Conservation (phyloP, 2,888 invertebrate genomes). For the Cryptocephalus moraei region DNA sequence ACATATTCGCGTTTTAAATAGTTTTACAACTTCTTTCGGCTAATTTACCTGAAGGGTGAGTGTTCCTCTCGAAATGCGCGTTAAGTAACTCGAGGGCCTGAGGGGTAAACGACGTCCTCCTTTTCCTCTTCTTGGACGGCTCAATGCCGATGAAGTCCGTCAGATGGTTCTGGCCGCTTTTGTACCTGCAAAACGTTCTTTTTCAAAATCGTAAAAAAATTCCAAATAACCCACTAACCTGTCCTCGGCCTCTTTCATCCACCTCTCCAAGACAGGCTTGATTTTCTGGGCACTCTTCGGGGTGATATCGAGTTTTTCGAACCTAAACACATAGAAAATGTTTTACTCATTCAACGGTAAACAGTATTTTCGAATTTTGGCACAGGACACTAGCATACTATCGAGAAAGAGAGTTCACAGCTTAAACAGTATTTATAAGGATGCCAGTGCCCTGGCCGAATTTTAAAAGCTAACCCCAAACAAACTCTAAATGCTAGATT, state of each 20-base stretch:
- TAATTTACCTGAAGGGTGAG: conserved; percentile 87
- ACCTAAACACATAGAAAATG: conserved; percentile 48
- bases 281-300: conserved; percentile 99
- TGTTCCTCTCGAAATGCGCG: conserved; percentile 92
- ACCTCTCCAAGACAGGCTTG: conserved; percentile 94
- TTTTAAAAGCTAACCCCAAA: no score
- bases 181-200: conserved; percentile 57
- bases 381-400: conserved; percentile 41
- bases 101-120: conserved; percentile 94
- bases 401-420: conserved; percentile 6
- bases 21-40: no score
- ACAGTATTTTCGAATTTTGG: conserved; percentile 14
- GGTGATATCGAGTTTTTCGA: conserved; percentile 98
- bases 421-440: conserved; percentile 14
- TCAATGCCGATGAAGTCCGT: conserved; percentile 95
- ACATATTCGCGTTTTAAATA: no score
- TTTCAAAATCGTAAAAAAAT: background rate
- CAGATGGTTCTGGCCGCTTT: conserved; percentile 84
- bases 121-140: conserved; percentile 92
- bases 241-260: conserved; percentile 99
- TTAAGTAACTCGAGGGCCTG: conserved; percentile 91
- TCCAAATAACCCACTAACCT: conserved; percentile 46
- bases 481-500: conserved; percentile 1
- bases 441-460: conserved; percentile 86
- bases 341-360: background rate